phyloP scores from a whole-genome alignment of 1,140 invertebrate species.

The Apis laboriosa region DNA sequence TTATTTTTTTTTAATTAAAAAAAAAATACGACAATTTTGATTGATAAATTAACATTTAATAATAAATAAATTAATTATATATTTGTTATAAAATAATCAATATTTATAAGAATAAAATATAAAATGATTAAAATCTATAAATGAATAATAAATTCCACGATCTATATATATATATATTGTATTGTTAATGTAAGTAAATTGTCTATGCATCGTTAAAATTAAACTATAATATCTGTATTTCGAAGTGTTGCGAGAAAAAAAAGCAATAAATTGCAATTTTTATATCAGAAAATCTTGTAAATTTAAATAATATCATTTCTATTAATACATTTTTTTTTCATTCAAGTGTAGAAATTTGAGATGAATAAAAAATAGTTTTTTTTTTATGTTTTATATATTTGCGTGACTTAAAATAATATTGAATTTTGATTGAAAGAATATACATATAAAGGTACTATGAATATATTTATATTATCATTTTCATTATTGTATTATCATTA shows the following conservation, averaged over 20 bases:
- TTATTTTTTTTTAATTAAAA: too few relatives aligned
- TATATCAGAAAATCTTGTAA: conserved; percentile 41
- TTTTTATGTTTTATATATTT: background rate
- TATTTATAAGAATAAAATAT: background rate
- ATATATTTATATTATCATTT: background rate
- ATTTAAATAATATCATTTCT: conserved; percentile 38
- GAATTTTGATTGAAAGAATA: background rate
- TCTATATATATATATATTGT: background rate
- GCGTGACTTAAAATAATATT: background rate
- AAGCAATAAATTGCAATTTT: conserved; percentile 24
- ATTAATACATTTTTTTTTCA: background rate
- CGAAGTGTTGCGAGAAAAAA: background rate
- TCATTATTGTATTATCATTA: background rate
- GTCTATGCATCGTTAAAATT: background rate
- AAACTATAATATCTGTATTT: background rate
- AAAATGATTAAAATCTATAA: background rate
- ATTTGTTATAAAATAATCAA: background rate
- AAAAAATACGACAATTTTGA: background rate
- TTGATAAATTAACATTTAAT: background rate
- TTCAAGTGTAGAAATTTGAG: background rate
- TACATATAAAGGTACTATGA: too few relatives aligned
- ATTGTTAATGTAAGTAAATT: too few relatives aligned
- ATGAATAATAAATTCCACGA: background rate
- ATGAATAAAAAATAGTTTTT: background rate
- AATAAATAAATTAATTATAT: too few relatives aligned